phyloP scores from a whole-genome alignment of 2,888 invertebrate species.

The Dryocosmus kuriphilus region DNA sequence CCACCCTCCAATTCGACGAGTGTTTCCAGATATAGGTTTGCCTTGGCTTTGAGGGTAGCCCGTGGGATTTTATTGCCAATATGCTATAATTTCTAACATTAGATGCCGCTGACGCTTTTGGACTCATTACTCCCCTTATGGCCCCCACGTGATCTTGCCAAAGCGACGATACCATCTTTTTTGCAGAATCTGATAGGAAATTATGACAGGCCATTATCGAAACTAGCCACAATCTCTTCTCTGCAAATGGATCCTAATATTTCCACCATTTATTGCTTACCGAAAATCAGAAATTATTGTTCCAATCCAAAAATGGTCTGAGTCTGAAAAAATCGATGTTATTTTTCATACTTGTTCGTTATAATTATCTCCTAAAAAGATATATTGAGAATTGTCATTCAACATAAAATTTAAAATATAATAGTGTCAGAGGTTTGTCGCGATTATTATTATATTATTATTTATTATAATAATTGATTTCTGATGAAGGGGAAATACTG shows the following conservation, averaged over 20 bases:
- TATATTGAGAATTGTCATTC: too few relatives aligned
- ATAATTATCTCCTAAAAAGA: too few relatives aligned
- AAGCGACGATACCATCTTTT: constrained; percentile 60
- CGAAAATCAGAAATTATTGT: constrained; percentile 32
- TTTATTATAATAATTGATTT: too few relatives aligned
- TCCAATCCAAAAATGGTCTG: neutral
- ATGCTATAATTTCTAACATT: constrained; percentile 78
- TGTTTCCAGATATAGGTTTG: constrained; percentile 58
- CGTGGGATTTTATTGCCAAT: constrained; percentile 77
- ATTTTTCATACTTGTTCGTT: too few relatives aligned
- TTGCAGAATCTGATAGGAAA: constrained; percentile 73
- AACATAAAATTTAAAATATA: too few relatives aligned
- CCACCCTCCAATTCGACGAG: constrained; percentile 55
- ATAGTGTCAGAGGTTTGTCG: too few relatives aligned
- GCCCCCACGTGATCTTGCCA: constrained; percentile 71
- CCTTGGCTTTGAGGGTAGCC: constrained; percentile 65
- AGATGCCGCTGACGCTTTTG: constrained; percentile 77
- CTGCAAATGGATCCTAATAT: constrained; percentile 48
- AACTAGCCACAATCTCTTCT: constrained; percentile 49
- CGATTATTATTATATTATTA: too few relatives aligned
- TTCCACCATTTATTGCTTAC: neutral
- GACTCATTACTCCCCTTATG: constrained; percentile 74
- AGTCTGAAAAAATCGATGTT: neutral
- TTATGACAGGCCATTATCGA: constrained; percentile 67
- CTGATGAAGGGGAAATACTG: too few relatives aligned